These are phyloP conservation scores for Agrilus planipennis DNA, from an alignment of 1,140 invertebrate genomes.

Conservation along the genomic window DNA sequence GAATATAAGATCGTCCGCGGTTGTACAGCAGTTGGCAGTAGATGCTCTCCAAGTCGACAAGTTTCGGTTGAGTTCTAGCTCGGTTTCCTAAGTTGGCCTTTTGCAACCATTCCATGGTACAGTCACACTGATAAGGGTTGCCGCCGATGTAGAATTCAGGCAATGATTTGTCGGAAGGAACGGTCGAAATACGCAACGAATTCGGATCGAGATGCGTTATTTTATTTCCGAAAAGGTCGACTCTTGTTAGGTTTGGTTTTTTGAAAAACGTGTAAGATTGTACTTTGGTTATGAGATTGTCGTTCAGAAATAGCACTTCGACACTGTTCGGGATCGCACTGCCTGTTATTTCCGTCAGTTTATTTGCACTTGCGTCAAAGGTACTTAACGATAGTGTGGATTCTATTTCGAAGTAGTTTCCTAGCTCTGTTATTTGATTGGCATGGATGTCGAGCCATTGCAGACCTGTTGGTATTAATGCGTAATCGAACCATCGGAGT, in stretches of 20 bases:
- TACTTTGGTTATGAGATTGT: conserved; percentile 77
- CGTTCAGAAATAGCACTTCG: conserved; percentile 69
- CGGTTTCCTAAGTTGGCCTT: conserved; percentile 66
- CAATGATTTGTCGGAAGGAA: conserved; percentile 59
- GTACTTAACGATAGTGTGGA: conserved; percentile 67
- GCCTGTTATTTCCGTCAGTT: conserved; percentile 72
- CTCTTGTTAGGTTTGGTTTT: conserved; percentile 77
- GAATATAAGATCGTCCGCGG: conserved; percentile 62
- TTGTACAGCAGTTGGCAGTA: conserved; percentile 80
- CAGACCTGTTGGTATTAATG: conserved; percentile 75
- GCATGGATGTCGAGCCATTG: conserved; percentile 84
- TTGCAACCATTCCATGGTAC: conserved; percentile 74
- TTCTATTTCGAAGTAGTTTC: conserved; percentile 84
- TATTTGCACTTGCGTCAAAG: conserved; percentile 77
- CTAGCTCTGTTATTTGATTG: conserved; percentile 75
- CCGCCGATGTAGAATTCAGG: conserved; percentile 85
- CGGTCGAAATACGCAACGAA: conserved; percentile 69
- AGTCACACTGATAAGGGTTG: conserved; percentile 86
- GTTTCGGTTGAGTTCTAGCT: conserved; percentile 66
- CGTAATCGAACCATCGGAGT: conserved; percentile 82
- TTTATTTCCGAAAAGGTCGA: conserved; percentile 75
- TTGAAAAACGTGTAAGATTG: conserved; percentile 89
- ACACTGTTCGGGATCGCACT: conserved; percentile 78
- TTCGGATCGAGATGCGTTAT: conserved; percentile 76
- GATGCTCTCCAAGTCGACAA: conserved; percentile 80